Percentiles rank a stretch among this genome's conserved stretches.
Conservation (phyloP, 2,888 invertebrate species). For the Hoplodrina blanda region DNA sequence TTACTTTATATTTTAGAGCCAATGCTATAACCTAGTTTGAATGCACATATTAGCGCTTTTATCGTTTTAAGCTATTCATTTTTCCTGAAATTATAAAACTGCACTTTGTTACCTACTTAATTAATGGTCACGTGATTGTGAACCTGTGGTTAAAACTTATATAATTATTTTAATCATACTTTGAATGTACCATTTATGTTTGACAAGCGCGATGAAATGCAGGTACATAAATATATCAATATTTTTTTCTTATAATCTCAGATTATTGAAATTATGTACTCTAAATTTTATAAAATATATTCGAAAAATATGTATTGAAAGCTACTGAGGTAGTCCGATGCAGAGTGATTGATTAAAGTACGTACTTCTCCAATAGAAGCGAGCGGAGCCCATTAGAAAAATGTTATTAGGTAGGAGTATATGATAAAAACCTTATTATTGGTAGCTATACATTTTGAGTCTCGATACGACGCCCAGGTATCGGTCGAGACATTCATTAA, state of each 20-base stretch:
- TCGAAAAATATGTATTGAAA: background rate
- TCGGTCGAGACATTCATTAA: constrained; percentile 77
- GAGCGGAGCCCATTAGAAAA: background rate
- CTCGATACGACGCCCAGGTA: constrained; percentile 65
- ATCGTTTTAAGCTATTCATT: constrained; percentile 22
- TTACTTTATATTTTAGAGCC: constrained; percentile 8
- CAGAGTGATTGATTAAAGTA: background rate
- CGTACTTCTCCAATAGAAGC: background rate
- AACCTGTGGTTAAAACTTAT: constrained; percentile 1
- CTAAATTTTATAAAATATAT: background rate
- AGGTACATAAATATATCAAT: background rate
- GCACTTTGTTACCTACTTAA: constrained; percentile 8
- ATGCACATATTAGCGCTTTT: constrained; percentile 18
- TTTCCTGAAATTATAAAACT: constrained; percentile 33
- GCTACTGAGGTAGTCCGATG: background rate
- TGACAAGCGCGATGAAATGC: background rate
- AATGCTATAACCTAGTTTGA: constrained; percentile 24
- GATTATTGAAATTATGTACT: background rate
- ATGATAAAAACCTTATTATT: constrained; percentile 60
- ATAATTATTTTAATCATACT: background rate
- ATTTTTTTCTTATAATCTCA: background rate
- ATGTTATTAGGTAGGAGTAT: background rate
- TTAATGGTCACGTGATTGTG: constrained; percentile 12
- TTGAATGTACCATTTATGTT: background rate
- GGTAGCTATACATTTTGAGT: constrained; percentile 71